Evolutionary conservation across 2,888 invertebrate genomes (phyloP).

Genomic region (Amorpha juglandis): DNA sequence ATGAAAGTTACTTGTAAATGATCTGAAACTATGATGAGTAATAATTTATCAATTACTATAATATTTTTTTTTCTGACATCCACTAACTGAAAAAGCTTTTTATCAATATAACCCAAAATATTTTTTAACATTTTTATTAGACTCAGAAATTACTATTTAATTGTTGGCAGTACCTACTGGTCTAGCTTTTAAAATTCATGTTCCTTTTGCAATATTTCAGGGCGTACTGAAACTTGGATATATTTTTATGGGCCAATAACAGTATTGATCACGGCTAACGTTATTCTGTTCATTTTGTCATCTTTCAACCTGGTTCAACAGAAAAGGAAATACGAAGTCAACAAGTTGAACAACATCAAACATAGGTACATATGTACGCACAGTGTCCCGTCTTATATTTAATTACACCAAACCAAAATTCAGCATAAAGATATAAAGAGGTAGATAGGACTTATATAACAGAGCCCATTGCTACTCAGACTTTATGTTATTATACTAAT

Average conservation of each 20-base stretch:
- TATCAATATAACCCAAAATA: no score
- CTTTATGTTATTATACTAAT: no score
- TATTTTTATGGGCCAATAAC: constrained; percentile 89
- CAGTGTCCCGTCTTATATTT: background rate
- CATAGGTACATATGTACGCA: constrained; percentile 85
- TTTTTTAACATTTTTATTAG: no score
- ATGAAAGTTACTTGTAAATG: background rate
- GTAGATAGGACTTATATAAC: no score
- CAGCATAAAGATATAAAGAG: no score
- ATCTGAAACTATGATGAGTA: no score
- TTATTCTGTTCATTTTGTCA: constrained; percentile 84
- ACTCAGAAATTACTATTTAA: background rate
- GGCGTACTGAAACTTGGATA: constrained; percentile 82
- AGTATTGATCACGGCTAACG: constrained; percentile 81
- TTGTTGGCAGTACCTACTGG: no score
- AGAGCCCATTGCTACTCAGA: no score
- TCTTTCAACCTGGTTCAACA: constrained; percentile 83
- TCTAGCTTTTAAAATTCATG: background rate
- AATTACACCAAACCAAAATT: background rate
- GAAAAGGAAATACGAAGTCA: constrained; percentile 77
- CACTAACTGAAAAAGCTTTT: no score
- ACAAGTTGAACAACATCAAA: constrained; percentile 80
- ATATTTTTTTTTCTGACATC: no score
- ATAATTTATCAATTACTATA: no score
- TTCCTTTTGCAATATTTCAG: constrained; percentile 56